Conservation (phyloP, 2,113 vertebrate species). For the Perca flavescens region DNA sequence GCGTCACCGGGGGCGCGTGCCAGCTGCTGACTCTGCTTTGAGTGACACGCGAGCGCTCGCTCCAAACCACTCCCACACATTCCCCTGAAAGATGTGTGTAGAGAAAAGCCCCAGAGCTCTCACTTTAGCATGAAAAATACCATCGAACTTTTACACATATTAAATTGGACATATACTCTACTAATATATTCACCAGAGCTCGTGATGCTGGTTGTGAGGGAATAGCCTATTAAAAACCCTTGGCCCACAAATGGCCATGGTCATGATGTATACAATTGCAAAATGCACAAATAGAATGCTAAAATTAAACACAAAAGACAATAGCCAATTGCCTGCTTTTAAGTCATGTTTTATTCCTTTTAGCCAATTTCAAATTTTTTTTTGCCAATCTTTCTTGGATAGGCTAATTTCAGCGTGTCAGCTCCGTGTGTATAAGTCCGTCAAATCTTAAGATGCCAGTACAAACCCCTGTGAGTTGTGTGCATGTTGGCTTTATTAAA, state of each 20-base stretch:
- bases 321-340: background rate
- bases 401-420: background rate
- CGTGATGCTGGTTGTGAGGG: background rate
- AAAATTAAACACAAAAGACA: background rate
- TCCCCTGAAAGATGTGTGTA: conserved; percentile 4
- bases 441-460: background rate
- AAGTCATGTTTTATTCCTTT: background rate
- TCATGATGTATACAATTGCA: too few species aligned
- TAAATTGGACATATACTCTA: background rate
- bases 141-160: background rate
- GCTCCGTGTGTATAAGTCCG: background rate
- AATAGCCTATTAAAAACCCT: too few species aligned
- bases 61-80: conserved; percentile 64
- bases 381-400: background rate
- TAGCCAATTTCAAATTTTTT: background rate
- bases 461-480: background rate
- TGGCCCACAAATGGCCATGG: too few species aligned
- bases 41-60: conserved; percentile 71
- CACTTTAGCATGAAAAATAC: background rate
- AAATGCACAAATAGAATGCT: background rate
- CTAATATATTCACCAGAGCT: rapidly evolving
- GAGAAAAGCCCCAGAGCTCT: background rate
- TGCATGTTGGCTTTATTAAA: conserved; percentile 25
- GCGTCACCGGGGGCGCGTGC: conserved; percentile 71
- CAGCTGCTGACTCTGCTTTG: conserved; percentile 62